phyloP scores from a whole-genome alignment of 2,113 vertebrate species.

The Ceratotherium simum region DNA sequence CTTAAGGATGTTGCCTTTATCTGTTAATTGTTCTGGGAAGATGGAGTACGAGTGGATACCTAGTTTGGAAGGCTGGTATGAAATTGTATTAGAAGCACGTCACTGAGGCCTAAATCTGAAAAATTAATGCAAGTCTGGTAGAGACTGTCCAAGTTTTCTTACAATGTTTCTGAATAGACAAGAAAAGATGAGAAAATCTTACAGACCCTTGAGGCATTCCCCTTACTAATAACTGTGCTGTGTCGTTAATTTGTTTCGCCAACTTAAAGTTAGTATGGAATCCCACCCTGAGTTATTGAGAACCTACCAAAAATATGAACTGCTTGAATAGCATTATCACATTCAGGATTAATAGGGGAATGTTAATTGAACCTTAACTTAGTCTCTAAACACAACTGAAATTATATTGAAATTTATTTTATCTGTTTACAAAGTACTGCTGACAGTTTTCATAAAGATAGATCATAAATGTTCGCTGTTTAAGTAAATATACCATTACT shows the following conservation, averaged over 20 bases:
- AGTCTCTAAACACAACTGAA: not conserved
- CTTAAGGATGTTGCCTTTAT: not conserved
- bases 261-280: not conserved
- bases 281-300: conserved; percentile 29
- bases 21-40: not conserved
- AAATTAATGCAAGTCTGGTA: not conserved
- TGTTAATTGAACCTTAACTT: not conserved
- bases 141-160: conserved; percentile 5
- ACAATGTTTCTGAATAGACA: not conserved
- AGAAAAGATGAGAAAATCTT: not conserved
- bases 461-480: not conserved
- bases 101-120: not conserved
- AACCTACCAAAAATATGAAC: conserved; percentile 2
- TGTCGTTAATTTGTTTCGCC: not conserved
- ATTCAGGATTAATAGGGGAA: conserved; percentile 8
- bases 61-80: not conserved
- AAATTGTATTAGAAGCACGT: not conserved
- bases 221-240: not conserved
- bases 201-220: not conserved
- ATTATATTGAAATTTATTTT: not conserved
- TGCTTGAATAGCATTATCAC: not conserved
- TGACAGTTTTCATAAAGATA: conserved; percentile 1
- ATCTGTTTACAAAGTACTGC: not conserved
- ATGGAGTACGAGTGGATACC: not conserved
- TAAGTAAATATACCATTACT: not conserved